Conservation (phyloP, 2,888 invertebrate genomes). For the Globia sparganii region DNA sequence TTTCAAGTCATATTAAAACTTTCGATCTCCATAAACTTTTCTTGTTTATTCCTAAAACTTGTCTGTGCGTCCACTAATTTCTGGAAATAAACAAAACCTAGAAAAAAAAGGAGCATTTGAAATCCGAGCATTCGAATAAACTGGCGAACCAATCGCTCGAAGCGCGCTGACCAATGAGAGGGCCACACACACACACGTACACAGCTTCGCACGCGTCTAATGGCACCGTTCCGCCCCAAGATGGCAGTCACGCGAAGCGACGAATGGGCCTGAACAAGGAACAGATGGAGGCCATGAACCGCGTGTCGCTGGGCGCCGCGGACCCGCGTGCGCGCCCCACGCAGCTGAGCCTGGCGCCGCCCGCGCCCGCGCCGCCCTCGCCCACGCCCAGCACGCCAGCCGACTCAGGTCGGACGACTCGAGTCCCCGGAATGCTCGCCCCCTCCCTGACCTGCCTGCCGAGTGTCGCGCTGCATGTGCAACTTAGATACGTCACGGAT, state of each 20-base stretch:
- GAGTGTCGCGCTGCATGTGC: slow-evolving; percentile 56
- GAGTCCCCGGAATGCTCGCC: slow-evolving; percentile 78
- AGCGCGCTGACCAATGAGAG: slow-evolving; percentile 63
- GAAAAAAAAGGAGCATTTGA: not conserved
- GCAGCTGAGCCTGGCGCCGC: slow-evolving; percentile 84
- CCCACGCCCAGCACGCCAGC: slow-evolving; percentile 90
- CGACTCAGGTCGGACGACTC: slow-evolving; percentile 88
- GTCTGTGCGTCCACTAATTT: slow-evolving; percentile 17
- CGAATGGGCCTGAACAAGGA: slow-evolving; percentile 90
- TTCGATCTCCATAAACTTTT: slow-evolving; percentile 3
- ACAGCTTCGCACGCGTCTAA: slow-evolving; percentile 83
- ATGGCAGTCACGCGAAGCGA: slow-evolving; percentile 91
- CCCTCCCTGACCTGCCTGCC: slow-evolving; percentile 69
- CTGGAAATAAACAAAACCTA: not conserved
- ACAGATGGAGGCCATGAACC: slow-evolving; percentile 90
- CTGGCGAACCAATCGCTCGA: slow-evolving; percentile 21
- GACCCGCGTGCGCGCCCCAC: slow-evolving; percentile 79
- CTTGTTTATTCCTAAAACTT: slow-evolving; percentile 18
- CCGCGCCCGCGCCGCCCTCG: slow-evolving; percentile 86
- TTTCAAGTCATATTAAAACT: not conserved
- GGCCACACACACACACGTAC: slow-evolving; percentile 65
- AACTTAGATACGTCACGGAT: slow-evolving; percentile 53
- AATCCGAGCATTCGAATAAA: slow-evolving; percentile 55
- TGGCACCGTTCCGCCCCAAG: slow-evolving; percentile 88
- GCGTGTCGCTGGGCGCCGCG: slow-evolving; percentile 84